Base-by-base conservation (phyloP, 2,888 invertebrate genomes). In the Spodoptera littoralis region DNA sequence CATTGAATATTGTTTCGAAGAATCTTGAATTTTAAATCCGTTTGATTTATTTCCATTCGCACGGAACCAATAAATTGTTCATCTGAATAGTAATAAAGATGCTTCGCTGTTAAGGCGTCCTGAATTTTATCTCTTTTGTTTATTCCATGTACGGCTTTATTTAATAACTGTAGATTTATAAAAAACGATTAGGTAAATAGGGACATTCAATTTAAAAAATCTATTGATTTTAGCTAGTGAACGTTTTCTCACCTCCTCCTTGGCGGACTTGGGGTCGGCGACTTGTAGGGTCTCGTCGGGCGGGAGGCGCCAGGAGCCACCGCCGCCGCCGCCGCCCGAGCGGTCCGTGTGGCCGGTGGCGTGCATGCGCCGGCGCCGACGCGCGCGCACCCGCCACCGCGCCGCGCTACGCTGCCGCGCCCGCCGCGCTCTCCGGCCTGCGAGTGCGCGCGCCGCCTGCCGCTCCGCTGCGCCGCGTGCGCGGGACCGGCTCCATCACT, bases 281-380 rank as follows among this genome's bases (percentile, higher is more conserved):
- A 98, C 98, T 95, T 98, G 98, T 83, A 98, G 96, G 83, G 98
- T 98, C 95, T 98, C 98, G 95, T 98, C 98, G 89, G 98, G 98
- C 94, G 98, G 98, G 93, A 98, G 96, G 94, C 98, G 97, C 98
- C 98, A 98, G 92, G 97, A 97, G 92, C 96, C 95, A 80, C 94
- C 94, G 90, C 95, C 95, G 91, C 94, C 95, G 92, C 94, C 95
- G 91, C 95, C 95, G 92, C 95, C 95, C 95, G 97, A 97, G 95
- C 97, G 97, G 96, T 98, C 98, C 93, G 97, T 96, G 95, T 96
- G 96, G 94, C 97, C 97, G 96, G 97, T 97, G 95, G 97, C 97
- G 96, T 98, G 98, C 98, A 98, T 98, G 95, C 96, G 96, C 96
- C 92, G 94, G 94, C 94, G 92, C 91, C 92, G 92, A 94, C 94